phyloP scores from a whole-genome alignment of 2,888 invertebrate species.

The Pandemis heparana region DNA sequence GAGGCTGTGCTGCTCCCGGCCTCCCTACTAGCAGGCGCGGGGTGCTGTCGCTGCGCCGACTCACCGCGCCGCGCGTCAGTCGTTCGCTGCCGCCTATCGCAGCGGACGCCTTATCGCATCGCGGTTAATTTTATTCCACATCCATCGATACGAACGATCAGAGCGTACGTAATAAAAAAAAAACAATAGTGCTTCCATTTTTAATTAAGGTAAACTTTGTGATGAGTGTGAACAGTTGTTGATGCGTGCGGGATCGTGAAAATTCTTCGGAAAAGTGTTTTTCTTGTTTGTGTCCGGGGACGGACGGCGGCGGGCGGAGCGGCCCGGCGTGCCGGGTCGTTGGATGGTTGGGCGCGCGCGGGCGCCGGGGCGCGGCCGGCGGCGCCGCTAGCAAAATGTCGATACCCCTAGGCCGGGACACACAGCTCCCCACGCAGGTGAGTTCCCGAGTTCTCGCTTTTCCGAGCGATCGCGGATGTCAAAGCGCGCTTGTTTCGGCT shows the following conservation, averaged over 20 bases:
- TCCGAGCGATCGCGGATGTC: constrained; percentile 47
- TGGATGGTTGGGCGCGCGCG: constrained; percentile 81
- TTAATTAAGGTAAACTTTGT: constrained; percentile 18
- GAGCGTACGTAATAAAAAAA: constrained; percentile 13
- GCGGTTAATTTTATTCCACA: constrained; percentile 54
- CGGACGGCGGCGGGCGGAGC: constrained; percentile 59
- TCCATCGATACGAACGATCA: constrained; percentile 52
- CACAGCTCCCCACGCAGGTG: constrained; percentile 82
- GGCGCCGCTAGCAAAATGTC: constrained; percentile 84
- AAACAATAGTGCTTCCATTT: constrained; percentile 53
- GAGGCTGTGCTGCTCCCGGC: constrained; percentile 67
- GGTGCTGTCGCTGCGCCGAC: constrained; percentile 57
- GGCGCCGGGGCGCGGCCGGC: constrained; percentile 84
- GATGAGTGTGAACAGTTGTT: constrained; percentile 58
- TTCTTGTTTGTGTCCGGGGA: constrained; percentile 69
- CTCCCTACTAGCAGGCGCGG: constrained; percentile 49
- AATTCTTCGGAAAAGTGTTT: constrained; percentile 76
- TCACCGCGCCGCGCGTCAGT: constrained; percentile 60
- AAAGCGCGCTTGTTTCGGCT: constrained; percentile 16
- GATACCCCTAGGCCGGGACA: constrained; percentile 84
- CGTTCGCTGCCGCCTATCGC: constrained; percentile 73
- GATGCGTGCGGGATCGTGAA: constrained; percentile 55
- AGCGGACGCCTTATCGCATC: constrained; percentile 64
- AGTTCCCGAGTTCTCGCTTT: constrained; percentile 58
- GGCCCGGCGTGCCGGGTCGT: constrained; percentile 71